phyloP scores from a whole-genome alignment of 2,888 invertebrate genomes.

The Rhagonycha fulva region DNA sequence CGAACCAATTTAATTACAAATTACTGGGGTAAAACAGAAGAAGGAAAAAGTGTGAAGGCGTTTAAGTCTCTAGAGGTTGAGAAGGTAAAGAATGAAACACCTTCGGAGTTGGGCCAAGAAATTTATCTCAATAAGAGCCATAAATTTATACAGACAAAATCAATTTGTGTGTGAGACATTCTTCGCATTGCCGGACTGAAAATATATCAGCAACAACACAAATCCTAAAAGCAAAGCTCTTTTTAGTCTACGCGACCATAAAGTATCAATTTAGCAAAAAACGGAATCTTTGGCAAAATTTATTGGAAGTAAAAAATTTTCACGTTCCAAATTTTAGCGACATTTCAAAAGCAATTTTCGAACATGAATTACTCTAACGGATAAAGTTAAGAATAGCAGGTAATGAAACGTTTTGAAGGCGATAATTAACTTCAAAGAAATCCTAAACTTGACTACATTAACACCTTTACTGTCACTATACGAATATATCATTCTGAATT shows the following conservation, averaged over 20 bases:
- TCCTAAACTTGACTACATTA: background rate
- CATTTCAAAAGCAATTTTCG: background rate
- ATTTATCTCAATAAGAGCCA: conserved; percentile 52
- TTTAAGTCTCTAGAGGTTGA: background rate
- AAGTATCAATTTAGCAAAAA: conserved; percentile 50
- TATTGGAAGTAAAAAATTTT: conserved; percentile 47
- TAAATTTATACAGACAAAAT: conserved; percentile 51
- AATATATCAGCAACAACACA: conserved; percentile 41
- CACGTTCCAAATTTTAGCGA: background rate
- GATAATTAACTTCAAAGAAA: background rate
- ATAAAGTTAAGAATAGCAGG: background rate
- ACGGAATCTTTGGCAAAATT: conserved; percentile 40
- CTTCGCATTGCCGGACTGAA: conserved; percentile 39
- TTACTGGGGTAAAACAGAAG: background rate
- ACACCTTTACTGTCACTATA: background rate
- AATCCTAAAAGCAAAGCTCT: conserved; percentile 47
- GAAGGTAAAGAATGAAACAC: conserved; percentile 12
- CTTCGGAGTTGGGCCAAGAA: conserved; percentile 33
- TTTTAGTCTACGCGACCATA: conserved; percentile 44
- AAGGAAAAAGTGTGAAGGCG: background rate
- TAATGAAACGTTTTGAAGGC: background rate
- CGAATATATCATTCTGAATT: background rate
- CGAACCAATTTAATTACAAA: background rate
- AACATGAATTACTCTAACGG: background rate
- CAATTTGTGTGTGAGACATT: conserved; percentile 46